Evolutionary conservation across 2,797 vertebrate genomes (phyloP), one percentile per base, ranked within the genome.

Genomic region (Spinus olivaceus): DNA sequence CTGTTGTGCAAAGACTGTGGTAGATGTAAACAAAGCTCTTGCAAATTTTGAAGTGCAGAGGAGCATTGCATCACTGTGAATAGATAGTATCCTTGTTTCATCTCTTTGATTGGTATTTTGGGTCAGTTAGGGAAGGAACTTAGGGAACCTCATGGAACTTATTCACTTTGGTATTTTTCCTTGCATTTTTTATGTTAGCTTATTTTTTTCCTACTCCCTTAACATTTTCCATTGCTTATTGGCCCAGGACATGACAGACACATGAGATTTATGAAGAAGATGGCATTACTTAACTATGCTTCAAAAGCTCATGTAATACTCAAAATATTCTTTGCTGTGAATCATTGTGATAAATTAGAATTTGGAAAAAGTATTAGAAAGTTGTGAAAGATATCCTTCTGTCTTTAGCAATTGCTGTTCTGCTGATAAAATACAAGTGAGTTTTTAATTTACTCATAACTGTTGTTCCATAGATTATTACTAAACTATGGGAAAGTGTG

Each of bases 141-240:
- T 8, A 10, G n/a, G 22, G 21, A 65, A 56, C 19, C 14, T 73
- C 9, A 25, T 39, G 24, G 35, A 77, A 9, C n/a, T 90, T 6
- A 3, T 77, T 18, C 24, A 39, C 3, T 18, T 69, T 81, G 41
- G 41, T 74, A 1, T 10, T 60, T 84, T 71, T 47, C 27, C 13
- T 21, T 41, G 33, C 2, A 0, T 8, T 71, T 71, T 83, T 64
- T 25, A 4, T 2, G 3, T 33, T 53, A 3, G 3, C 4, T 24
- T 39, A 5, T 28, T 59, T 66, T 35, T 56, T n/a, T 24, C 17
- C 13, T 78, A 8, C 21, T 44, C 17, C 14, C 4, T 35, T 64
- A 71, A 27, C 2, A 7, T 37, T 61, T 74, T 11, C 9, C 3
- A 7, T 74, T 90, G 54, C 25, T 79, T 65, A 66, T 20, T 81